Base-by-base conservation (phyloP, 2,113 vertebrate genomes). In the Isichthys henryi region DNA sequence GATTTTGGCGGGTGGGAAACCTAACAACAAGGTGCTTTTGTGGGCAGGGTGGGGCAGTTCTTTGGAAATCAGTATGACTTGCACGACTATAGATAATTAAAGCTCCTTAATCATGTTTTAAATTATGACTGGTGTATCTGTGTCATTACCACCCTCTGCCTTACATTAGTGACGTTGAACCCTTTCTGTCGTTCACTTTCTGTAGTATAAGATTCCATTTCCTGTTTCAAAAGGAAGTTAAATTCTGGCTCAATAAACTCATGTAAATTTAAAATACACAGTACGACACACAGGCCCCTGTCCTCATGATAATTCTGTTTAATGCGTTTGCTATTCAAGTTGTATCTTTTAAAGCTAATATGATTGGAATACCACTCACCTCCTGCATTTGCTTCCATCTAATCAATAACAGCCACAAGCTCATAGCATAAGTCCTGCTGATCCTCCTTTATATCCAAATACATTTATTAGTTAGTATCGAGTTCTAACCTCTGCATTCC, bases 51-150 rank as follows among this genome's bases (percentile, higher is more conserved):
- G 74, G 74, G 74, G 35, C 74, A 49, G 83, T 10, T 50, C n/a
- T 49, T 48, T 86, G 83, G 48, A 86, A 87, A 87, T 87, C 86
- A 10, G 31, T 87, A 56, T 87, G 15, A 56, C 39, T 52, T 87
- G 49, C 35, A 39, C 50, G 49, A 19, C n/a, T 53, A 21, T 87
- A 87, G 15, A 56, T 87, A 35, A 87, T 87, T 87, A 87, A 87
- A 85, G 49, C 50, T 53, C 31, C 85, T 15, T 35, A 56, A 56
- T 39, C 31, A 5, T 87, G 86, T 87, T 87, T 87, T 87, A 56
- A 87, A 87, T 56, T 11, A 31, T 35, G 10, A 53, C 27, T 27
- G 17, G 52, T 53, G 52, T 56, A 7, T 53, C 27, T 87, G 50
- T 39, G 52, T 87, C 35, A 15, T 87, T 35, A 9, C 50, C 27